Conservation (phyloP, 1,140 invertebrate species). For the Eulimnadia texana region DNA sequence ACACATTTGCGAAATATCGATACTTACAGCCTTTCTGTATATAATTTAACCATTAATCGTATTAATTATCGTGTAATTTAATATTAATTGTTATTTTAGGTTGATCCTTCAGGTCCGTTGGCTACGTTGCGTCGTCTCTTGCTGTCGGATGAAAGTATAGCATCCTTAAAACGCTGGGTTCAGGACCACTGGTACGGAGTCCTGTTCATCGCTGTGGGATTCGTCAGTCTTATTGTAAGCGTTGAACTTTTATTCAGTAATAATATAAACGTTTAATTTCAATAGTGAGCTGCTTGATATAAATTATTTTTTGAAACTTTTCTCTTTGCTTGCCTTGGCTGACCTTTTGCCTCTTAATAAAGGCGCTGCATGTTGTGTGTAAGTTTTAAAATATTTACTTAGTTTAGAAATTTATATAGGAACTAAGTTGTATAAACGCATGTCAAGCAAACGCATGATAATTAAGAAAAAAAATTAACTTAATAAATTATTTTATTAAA, state of each 20-base stretch:
- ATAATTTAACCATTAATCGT: too few species aligned
- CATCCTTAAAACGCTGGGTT: constrained; percentile 68
- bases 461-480: too few species aligned
- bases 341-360: background rate
- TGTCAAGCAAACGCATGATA: too few species aligned
- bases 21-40: too few species aligned
- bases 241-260: background rate
- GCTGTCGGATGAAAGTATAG: constrained; percentile 74
- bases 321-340: background rate
- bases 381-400: constrained; percentile 2
- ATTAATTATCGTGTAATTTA: too few species aligned
- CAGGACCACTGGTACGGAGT: constrained; percentile 71
- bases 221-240: constrained; percentile 62
- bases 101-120: constrained; percentile 86
- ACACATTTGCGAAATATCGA: too few species aligned
- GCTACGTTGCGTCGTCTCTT: constrained; percentile 73
- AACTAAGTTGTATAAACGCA: too few species aligned
- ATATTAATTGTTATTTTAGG: too few species aligned
- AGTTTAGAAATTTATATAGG: too few species aligned
- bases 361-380: constrained; percentile 16
- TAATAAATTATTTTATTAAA: background rate
- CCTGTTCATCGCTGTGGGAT: constrained; percentile 51
- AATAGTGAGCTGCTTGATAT: constrained; percentile 1
- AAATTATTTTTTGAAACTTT: constrained; percentile 1
- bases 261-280: background rate